Conservation (phyloP, 2,797 vertebrate genomes). For the Coccyzus lansbergi region DNA sequence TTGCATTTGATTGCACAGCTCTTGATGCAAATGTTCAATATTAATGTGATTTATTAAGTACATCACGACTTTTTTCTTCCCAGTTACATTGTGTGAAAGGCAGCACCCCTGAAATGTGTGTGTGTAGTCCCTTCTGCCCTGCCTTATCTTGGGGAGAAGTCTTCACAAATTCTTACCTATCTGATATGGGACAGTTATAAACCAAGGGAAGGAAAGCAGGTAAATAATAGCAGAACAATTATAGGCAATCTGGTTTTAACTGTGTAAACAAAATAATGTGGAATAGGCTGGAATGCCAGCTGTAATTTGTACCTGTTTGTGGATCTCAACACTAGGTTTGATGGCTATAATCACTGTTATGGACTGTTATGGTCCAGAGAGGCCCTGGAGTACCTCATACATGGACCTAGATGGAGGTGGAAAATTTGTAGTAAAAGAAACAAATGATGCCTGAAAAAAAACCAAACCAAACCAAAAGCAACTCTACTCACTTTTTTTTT, state of each 20-base stretch:
- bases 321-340: not conserved
- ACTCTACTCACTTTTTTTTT: not conserved
- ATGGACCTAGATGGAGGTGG: not conserved
- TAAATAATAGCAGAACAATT: not conserved
- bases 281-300: not conserved
- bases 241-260: not conserved
- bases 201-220: not conserved
- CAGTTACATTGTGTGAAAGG: not conserved
- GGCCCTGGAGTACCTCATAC: not conserved
- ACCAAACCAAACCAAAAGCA: too few relatives aligned
- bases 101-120: not conserved
- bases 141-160: not conserved
- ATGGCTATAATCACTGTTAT: not conserved
- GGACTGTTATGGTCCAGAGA: rapidly evolving
- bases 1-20: not conserved
- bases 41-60: not conserved
- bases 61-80: not conserved
- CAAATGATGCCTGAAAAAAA: not conserved
- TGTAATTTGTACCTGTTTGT: not conserved
- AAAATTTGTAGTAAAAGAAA: not conserved
- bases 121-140: not conserved
- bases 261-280: not conserved
- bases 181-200: not conserved
- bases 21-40: not conserved
- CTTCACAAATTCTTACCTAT: not conserved